phyloP scores from a whole-genome alignment of 2,113 vertebrate species.

The Ageneiosus marmoratus region DNA sequence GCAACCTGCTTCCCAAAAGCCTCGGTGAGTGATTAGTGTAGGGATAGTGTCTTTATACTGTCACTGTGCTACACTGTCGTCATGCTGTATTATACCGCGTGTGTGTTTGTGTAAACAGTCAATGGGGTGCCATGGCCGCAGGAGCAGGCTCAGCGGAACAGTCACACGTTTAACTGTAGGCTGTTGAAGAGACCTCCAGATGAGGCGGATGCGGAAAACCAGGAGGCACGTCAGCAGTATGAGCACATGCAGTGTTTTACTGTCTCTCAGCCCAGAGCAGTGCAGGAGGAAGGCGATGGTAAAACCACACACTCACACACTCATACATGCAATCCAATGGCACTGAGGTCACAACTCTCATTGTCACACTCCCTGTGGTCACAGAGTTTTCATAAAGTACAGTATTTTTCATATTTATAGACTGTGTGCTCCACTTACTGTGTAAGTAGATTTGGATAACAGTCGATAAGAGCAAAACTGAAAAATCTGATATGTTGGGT shows the following conservation, averaged over 20 bases:
- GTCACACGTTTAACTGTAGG: conserved; percentile 94
- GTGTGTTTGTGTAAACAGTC: conserved; percentile 67
- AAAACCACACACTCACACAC: conserved; percentile 35
- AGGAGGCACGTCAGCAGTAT: conserved; percentile 89
- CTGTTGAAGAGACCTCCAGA: conserved; percentile 91
- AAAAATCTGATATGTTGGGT: too few species aligned
- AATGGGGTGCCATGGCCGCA: conserved; percentile 91
- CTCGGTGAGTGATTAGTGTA: conserved; percentile 72
- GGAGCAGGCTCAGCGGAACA: conserved; percentile 81
- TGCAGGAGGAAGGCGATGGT: conserved; percentile 92
- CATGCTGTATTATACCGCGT: background rate
- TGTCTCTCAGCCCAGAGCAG: conserved; percentile 83
- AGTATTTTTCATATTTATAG: too few species aligned
- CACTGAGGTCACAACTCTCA: too few species aligned
- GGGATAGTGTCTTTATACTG: background rate
- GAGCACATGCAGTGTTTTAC: conserved; percentile 97
- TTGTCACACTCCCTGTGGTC: background rate
- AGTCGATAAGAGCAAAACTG: too few species aligned
- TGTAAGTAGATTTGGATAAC: too few species aligned
- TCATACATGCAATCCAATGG: too few species aligned
- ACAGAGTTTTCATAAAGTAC: too few species aligned
- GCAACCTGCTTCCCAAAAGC: conserved; percentile 90
- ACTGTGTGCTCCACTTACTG: too few species aligned
- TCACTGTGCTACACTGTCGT: background rate
- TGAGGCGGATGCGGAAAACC: conserved; percentile 81